These are phyloP conservation scores for Ormia ochracea DNA, from an alignment of 2,888 invertebrate species.

Conservation along the genomic window DNA sequence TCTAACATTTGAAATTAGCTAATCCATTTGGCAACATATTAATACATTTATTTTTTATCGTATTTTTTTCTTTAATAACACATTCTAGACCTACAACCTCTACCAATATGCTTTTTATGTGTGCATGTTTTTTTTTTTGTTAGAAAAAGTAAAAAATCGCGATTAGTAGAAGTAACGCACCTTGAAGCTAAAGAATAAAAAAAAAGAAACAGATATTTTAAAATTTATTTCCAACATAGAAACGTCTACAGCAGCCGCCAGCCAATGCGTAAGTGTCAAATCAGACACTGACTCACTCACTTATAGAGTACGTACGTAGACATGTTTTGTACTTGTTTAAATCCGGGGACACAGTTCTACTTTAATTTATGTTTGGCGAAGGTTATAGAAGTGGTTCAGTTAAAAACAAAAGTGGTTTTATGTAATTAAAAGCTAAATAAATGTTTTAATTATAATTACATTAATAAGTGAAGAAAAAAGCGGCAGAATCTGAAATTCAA, in stretches of 20 bases:
- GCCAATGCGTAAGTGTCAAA: constrained; percentile 53
- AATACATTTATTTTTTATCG: constrained; percentile 30
- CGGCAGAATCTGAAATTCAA: background rate
- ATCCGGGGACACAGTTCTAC: constrained; percentile 35
- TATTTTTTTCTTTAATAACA: constrained; percentile 15
- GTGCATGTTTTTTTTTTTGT: background rate
- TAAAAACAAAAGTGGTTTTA: background rate
- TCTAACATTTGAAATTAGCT: background rate
- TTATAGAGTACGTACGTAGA: background rate
- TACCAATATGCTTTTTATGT: too few relatives aligned
- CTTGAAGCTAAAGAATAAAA: constrained; percentile 31
- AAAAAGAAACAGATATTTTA: constrained; percentile 2
- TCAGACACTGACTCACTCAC: constrained; percentile 17
- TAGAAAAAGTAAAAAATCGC: background rate
- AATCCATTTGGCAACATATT: constrained; percentile 32
- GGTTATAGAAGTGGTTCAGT: constrained; percentile 43
- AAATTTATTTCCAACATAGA: background rate
- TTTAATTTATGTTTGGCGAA: constrained; percentile 20
- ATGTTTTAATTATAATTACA: background rate
- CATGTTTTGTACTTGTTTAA: background rate
- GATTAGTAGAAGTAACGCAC: constrained; percentile 41
- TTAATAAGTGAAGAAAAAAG: constrained; percentile 3
- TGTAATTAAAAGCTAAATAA: constrained; percentile 23
- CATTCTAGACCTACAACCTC: constrained; percentile 35
- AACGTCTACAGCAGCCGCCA: constrained; percentile 4